phyloP scores from a whole-genome alignment of 2,888 invertebrate species.

The Macrosiphum euphorbiae region DNA sequence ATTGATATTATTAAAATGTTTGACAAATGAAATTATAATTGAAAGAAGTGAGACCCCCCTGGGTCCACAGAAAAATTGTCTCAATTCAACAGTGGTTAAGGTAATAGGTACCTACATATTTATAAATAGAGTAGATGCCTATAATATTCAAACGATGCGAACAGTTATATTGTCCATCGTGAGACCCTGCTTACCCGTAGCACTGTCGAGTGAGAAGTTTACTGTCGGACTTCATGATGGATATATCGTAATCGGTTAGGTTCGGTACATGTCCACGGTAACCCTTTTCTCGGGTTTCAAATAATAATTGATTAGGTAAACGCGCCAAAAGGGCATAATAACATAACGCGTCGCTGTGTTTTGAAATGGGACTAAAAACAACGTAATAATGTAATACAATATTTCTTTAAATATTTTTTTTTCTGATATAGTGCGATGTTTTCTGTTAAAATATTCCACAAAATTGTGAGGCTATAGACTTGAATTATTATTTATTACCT shows the following conservation, averaged over 20 bases:
- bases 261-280: not conserved
- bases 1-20: no score
- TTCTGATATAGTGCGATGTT: not conserved
- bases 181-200: not conserved
- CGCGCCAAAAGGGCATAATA: not conserved
- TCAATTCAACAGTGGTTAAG: not conserved
- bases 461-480: not conserved
- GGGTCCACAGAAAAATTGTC: no score
- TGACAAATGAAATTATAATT: no score
- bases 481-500: not conserved
- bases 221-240: conserved; percentile 15
- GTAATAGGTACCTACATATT: not conserved
- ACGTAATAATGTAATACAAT: not conserved
- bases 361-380: not conserved
- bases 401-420: not conserved
- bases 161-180: not conserved
- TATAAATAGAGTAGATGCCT: not conserved
- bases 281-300: conserved; percentile 19
- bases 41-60: no score
- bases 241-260: not conserved
- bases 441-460: not conserved
- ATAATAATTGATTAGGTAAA: conserved; percentile 16
- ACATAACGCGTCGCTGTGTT: not conserved
- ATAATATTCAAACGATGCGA: not conserved
- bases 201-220: not conserved